Evolutionary conservation across 2,888 invertebrate genomes (phyloP), one percentile per base, ranked within the genome.

Genomic region (Pheosia gnoma): DNA sequence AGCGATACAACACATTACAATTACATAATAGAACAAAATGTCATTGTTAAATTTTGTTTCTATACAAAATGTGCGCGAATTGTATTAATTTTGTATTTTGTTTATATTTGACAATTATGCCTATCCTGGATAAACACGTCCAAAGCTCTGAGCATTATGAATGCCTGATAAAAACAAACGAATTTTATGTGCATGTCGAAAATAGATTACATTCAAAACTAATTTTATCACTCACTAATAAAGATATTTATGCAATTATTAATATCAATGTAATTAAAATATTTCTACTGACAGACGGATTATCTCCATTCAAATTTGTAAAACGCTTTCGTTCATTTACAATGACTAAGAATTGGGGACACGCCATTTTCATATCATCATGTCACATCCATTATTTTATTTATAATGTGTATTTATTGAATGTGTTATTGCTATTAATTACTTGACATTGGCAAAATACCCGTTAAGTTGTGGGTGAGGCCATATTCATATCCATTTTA

Each of bases 151-250:
- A 77, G 79, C 75, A 74, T 74, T 71, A 65, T 70, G 25, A 71
- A 63, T 66, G 59, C 59, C 61, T 62, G 75, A 80, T 77, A 78
- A 80, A 71, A 68, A 61, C 74, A 73, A 69, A 67, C 63, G 58
- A 71, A 67, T 68, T 69, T 69, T 66, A 72, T 63, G 65, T 53
- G 65, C 57, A 57, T 49, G 45, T n/a, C 47, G 11, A n/a, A 9
- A 45, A 45, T 59, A 25, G 11, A 37, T 10, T 45, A 7, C 43
- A 37, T 3, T 59, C 38, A 59, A 36, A 54, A n/a, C 9, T n/a
- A 9, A 8, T 13, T 51, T 51, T 51, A 51, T 25, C 13, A 51
- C 51, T 9, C 13, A 51, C 1, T 13, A 51, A 51, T 51, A 51
- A 25, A 25, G 9, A 25, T 25, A 51, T 25, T 51, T 49, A 45